These are phyloP conservation scores for Castor canadensis DNA, from an alignment of 2,113 vertebrate species.

Conservation along the genomic window DNA sequence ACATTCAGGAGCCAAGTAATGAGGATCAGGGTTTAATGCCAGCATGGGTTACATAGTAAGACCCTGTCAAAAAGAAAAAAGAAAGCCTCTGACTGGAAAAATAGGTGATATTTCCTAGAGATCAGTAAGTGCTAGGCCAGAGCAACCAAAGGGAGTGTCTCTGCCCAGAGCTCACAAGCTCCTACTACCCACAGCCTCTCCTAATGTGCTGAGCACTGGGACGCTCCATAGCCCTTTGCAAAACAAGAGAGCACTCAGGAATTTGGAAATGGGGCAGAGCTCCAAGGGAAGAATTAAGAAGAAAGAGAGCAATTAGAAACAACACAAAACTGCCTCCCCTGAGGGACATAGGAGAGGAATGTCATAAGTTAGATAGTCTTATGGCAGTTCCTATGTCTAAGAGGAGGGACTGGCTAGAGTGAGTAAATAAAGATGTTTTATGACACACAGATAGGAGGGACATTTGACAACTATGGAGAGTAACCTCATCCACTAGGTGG, in stretches of 20 bases:
- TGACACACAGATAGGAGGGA: not conserved
- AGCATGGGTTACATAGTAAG: too few relatives aligned
- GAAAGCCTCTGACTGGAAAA: not conserved
- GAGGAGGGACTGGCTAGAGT: not conserved
- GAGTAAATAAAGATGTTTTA: not conserved
- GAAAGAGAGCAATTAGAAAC: not conserved
- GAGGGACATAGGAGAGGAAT: not conserved
- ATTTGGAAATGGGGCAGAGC: not conserved
- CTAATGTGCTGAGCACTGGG: not conserved
- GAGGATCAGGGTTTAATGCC: too few relatives aligned
- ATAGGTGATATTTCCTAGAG: not conserved
- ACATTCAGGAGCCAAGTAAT: not conserved
- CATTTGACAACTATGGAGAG: not conserved
- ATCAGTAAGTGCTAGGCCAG: not conserved
- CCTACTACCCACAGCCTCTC: not conserved
- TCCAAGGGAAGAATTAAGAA: not conserved
- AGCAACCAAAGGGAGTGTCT: not conserved
- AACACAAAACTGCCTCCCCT: not conserved
- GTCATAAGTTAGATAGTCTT: not conserved
- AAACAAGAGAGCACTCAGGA: not conserved
- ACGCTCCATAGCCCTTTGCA: not conserved
- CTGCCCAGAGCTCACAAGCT: not conserved
- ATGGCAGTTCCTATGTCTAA: not conserved
- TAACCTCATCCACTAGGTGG: not conserved
- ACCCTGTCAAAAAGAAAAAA: too few relatives aligned